A percentile compares a stretch with the other conserved stretches of the same genome.
These are phyloP conservation scores for Mongoloraphidia duomilia DNA, from an alignment of 2,888 invertebrate species.

Conservation along the genomic window DNA sequence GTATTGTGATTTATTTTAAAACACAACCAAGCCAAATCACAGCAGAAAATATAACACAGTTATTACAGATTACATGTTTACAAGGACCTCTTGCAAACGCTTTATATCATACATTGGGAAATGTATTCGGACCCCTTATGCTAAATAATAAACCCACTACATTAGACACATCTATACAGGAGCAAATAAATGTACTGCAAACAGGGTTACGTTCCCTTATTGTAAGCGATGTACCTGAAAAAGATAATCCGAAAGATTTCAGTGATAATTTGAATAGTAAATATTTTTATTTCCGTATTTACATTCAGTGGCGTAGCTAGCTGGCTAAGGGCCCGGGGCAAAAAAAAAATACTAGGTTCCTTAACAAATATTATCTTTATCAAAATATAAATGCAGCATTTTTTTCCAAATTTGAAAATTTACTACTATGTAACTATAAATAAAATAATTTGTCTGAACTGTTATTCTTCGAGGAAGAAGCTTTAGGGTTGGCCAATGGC, in stretches of 20 bases:
- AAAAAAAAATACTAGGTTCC: too few relatives aligned
- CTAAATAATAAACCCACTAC: slow-evolving; percentile 12
- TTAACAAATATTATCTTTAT: too few relatives aligned
- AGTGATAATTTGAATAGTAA: slow-evolving; percentile 22
- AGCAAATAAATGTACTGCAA: slow-evolving; percentile 25
- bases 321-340: too few relatives aligned
- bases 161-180: slow-evolving; percentile 21
- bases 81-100: slow-evolving; percentile 41
- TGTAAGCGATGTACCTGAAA: slow-evolving; percentile 16
- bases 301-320: too few relatives aligned
- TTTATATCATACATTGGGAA: slow-evolving; percentile 44
- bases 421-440: too few relatives aligned
- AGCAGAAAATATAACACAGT: slow-evolving; percentile 39
- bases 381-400: too few relatives aligned
- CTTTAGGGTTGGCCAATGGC: too few relatives aligned
- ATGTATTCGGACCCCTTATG: slow-evolving; percentile 37
- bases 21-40: slow-evolving; percentile 38
- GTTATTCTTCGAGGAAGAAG: too few relatives aligned
- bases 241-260: slow-evolving; percentile 25
- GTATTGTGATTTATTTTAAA: slow-evolving; percentile 44
- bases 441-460: too few relatives aligned
- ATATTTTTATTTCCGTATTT: background rate
- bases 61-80: slow-evolving; percentile 43
- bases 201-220: slow-evolving; percentile 25
- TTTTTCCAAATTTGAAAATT: background rate